phyloP scores from a whole-genome alignment of 2,113 vertebrate species.

The Egretta garzetta region DNA sequence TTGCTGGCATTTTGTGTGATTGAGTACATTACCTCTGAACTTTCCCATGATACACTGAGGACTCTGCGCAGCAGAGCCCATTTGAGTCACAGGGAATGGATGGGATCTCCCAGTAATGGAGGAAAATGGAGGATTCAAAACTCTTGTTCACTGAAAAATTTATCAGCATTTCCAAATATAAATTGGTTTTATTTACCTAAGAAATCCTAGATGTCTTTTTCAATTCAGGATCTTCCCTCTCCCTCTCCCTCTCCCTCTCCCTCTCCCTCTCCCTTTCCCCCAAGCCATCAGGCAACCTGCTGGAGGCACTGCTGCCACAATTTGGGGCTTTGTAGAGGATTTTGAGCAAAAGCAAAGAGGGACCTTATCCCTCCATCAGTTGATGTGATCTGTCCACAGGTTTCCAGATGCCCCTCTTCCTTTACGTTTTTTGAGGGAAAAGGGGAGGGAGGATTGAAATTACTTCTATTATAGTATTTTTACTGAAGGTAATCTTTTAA shows the following conservation, averaged over 20 bases:
- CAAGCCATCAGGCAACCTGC: too few relatives aligned
- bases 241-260: too few relatives aligned
- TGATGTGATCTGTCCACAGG: too few relatives aligned
- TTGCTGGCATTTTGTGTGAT: not conserved
- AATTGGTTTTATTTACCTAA: not conserved
- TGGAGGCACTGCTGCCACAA: too few relatives aligned
- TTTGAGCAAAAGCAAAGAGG: too few relatives aligned
- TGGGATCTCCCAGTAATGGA: not conserved
- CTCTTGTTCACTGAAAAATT: too few relatives aligned
- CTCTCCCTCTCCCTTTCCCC: too few relatives aligned
- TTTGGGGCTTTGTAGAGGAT: too few relatives aligned
- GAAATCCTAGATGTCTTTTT: not conserved
- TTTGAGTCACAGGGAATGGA: not conserved
- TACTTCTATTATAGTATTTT: not conserved
- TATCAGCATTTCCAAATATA: not conserved
- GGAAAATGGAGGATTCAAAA: not conserved
- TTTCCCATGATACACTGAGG: accelerated
- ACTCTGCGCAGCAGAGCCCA: too few relatives aligned
- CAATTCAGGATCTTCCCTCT: accelerated
- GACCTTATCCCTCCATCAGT: too few relatives aligned
- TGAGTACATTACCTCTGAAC: accelerated
- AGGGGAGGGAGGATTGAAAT: not conserved
- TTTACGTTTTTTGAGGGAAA: too few relatives aligned
- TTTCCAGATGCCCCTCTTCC: too few relatives aligned
- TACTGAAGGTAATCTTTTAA: not conserved